Evolutionary conservation across 1,140 invertebrate species (phyloP), one percentile per base, ranked within the genome.

Genomic region (Drosophila nigrodunni): DNA sequence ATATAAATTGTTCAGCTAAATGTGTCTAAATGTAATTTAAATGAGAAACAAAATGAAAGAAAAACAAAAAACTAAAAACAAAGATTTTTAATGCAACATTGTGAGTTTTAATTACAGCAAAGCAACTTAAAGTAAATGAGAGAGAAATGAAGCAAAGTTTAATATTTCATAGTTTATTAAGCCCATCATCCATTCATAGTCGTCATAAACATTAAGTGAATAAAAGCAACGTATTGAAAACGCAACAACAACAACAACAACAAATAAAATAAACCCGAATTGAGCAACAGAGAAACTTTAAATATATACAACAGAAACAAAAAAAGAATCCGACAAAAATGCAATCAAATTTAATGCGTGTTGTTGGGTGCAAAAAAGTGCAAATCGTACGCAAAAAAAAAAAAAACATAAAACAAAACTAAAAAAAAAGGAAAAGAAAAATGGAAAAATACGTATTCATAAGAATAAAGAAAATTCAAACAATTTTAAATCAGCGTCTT

Each of bases 81-180:
- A 61, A 89, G 80, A 88, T 88, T 88, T 88, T 88, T 83, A 88
- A 88, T 77, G 54, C 76, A 82, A 86, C 78, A 78, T 85, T 85
- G 82, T 75, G 82, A 87, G 76, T 87, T 87, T 87, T 87, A 76
- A 86, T 81, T 86, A 67, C 75, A 78, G 70, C 76, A 87, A 55
- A 55, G 73, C 79, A 80, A 76, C 75, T 60, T 64, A 64, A 67
- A 72, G 43, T 37, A 44, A 60, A 55, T 30, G 25, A 30, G 25
- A 30, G 41, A 78, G 60, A 70, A 77, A 66, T 66, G 60, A 74
- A 74, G 50, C 71, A 15, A 80, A 30, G 74, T 90, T 89, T 90
- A 89, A 89, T 89, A 89, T 78, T 89, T 89, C 85, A 87, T 87
- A 87, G 83, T 89, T 89, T 87, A 80, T 87, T 87, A 87, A 88